phyloP scores from a whole-genome alignment of 2,888 invertebrate species.

The Capitulum mitella region DNA sequence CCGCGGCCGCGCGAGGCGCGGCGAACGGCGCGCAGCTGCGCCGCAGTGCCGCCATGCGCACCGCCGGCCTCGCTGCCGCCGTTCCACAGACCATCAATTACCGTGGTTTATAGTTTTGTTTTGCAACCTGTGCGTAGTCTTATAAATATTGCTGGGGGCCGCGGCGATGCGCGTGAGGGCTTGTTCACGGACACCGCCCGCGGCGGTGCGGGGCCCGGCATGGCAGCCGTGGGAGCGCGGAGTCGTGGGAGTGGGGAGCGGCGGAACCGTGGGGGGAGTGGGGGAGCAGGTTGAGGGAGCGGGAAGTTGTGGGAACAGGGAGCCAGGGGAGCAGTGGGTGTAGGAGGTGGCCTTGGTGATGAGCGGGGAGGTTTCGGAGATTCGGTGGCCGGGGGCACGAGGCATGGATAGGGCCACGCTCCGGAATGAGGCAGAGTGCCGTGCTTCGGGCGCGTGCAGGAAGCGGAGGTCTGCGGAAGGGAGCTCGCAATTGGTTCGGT shows the following conservation, averaged over 20 bases:
- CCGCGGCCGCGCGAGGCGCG: neutral
- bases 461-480: neutral
- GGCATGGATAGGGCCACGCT: no score
- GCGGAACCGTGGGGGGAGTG: neutral
- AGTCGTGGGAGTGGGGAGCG: neutral
- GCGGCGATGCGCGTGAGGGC: neutral
- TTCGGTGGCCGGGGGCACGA: no score
- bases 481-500: neutral
- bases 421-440: no score
- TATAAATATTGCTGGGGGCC: neutral
- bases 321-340: no score
- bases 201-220: neutral
- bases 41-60: neutral
- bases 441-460: no score
- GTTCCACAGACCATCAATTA: neutral
- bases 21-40: neutral
- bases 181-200: neutral
- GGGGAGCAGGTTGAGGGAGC: no score
- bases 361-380: no score
- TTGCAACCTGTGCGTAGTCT: neutral
- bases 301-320: no score
- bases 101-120: constrained; percentile 14
- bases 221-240: neutral
- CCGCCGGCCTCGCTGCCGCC: neutral
- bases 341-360: no score